Base-by-base conservation (phyloP, 2,797 vertebrate genomes). In the Apogon talboti region DNA sequence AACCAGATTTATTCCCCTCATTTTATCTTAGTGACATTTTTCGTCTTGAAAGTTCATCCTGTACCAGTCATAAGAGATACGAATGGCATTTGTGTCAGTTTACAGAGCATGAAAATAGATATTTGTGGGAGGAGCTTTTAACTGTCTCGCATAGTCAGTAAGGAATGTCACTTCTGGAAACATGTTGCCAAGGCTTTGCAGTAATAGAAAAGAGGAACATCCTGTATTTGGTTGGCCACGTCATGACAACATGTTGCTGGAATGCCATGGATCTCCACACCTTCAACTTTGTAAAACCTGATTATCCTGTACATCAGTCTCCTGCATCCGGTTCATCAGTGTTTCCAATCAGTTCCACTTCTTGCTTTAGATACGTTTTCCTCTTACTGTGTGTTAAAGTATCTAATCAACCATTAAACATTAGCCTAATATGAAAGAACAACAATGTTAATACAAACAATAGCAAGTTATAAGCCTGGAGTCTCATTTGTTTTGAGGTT, bases 31-130 rank as follows among this genome's bases (percentile, higher is more conserved):
- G 41, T 18, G 40, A 41, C 11, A n/a, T 48, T 50, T 68, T 52
- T 52, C 6, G 15, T 53, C 41, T 45, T 21, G 7, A 50, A 49
- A 14, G 24, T 50, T 68, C 13, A 2, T 40, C 47, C 18, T 30
- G 19, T 43, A 37, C 14, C 30, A 18, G n/a, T 35, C 37, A 52
- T 46, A 70, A 66, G 15, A 35, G 33, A 35, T 8, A 63, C 35
- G 53, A 74, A 16, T 50, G 71, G 42, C 67, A 57, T 28, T 59
- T 47, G 72, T 78, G 66, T 81, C 65, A 19, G 60, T 79, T 81
- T 77, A 62, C 57, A 1, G 51, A 24, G 28, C 67, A 16, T 81
- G 60, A 64, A 78, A 83, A 72, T 57, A 42, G 64, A 74, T 74
- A 43, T 72, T 77, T 79, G 56, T 59, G 44, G 46, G 62, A 55